Evolutionary conservation across 2,888 invertebrate species (phyloP), one percentile per base, ranked within the genome.

Genomic region (Perizoma affinitatum): DNA sequence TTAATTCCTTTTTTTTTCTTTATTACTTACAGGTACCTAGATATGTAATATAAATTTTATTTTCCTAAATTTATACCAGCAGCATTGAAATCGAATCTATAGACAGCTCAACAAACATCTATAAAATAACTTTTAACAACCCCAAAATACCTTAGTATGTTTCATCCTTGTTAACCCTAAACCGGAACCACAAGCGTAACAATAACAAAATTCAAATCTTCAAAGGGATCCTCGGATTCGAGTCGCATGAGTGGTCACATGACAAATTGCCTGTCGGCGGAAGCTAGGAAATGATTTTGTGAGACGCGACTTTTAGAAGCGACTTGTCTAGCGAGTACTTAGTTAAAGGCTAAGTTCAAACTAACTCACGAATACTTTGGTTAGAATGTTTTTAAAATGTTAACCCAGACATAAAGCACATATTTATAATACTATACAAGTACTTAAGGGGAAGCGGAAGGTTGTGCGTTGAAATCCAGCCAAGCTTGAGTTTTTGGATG

Each of bases 201-300:
- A 72, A 72, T 72, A 72, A 72, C 70, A 72, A 72, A 72, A 70
- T 83, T 77, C 77, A 80, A 81, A 83, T 81, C 76, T 76, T 79
- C 76, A 76, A 82, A 84, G 83, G 84, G 83, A 79, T 81, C 69
- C 79, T 67, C 71, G 69, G 81, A 82, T 86, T 84, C 83, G 80
- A 79, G 76, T 78, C 83, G 86, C 83, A 74, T 86, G 87, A 86
- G 78, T 80, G 84, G 83, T 65, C 79, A 66, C 73, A 84, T 89
- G 89, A 91, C 90, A 91, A 91, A 91, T 91, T 88, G 87, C 86
- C 87, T 90, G 90, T 88, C 86, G 72, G 73, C 69, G 66, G 58
- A 58, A 51, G 52, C 52, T 49, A 55, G 43, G 11, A 35, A 33
- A 10, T 6, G 4, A 5, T 35, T 48, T 34, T 22, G 41, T 45